Percentiles rank a stretch among this genome's conserved stretches.
These are phyloP conservation scores for Anolis sagrei DNA, from an alignment of 2,113 vertebrate species.

Conservation along the genomic window DNA sequence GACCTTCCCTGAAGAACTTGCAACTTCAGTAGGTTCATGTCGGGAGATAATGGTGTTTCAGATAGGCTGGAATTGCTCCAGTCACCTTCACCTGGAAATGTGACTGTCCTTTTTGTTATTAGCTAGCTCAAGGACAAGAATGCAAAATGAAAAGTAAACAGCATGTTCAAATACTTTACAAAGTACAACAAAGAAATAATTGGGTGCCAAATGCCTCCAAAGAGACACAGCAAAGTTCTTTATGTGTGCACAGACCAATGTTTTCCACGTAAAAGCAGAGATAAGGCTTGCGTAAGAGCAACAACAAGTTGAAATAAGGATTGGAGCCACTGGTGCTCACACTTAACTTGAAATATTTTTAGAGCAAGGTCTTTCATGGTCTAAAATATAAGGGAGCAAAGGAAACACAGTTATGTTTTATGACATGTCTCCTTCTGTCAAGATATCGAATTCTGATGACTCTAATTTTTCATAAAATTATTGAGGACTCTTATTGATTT, in stretches of 20 bases:
- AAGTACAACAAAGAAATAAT: not conserved
- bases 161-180: not conserved
- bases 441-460: too few species aligned
- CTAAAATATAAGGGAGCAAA: not conserved
- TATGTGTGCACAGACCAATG: not conserved
- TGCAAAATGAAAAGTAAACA: constrained; percentile 78
- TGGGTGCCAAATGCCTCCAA: not conserved
- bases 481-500: too few species aligned
- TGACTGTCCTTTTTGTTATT: constrained; percentile 78
- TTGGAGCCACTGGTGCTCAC: not conserved
- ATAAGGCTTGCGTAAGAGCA: not conserved
- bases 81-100: constrained; percentile 80
- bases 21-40: too few species aligned
- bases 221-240: not conserved
- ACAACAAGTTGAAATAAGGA: not conserved
- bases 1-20: too few species aligned
- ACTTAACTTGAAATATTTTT: not conserved
- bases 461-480: too few species aligned
- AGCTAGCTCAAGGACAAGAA: constrained; percentile 88
- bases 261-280: not conserved
- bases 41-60: too few species aligned
- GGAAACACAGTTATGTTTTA: too few species aligned
- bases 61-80: constrained; percentile 76
- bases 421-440: too few species aligned
- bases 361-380: not conserved